Conservation (phyloP, 2,113 vertebrate species). For the Mesitornis unicolor region DNA sequence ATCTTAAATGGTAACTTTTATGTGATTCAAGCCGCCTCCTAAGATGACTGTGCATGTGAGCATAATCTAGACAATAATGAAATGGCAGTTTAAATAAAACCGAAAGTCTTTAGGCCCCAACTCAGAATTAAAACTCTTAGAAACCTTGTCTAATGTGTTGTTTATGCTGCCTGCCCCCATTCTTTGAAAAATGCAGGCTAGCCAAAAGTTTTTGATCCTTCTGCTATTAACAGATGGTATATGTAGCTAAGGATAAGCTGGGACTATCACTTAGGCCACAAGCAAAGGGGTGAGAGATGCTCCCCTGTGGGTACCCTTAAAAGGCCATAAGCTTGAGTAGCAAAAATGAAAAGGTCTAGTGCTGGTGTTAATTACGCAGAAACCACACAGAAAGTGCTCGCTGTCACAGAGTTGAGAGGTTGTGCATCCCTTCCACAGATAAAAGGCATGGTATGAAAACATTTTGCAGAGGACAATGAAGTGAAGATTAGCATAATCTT, state of each 20-base stretch:
- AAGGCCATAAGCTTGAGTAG: conserved; percentile 99
- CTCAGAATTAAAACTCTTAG: conserved; percentile 51
- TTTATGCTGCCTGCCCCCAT: conserved; percentile 66
- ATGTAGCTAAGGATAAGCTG: conserved; percentile 85
- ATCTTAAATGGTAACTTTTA: neutral
- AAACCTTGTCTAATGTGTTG: conserved; percentile 48
- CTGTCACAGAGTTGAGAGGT: conserved; percentile 98
- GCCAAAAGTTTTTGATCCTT: conserved; percentile 88
- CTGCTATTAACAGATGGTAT: conserved; percentile 94
- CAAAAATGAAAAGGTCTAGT: conserved; percentile 96
- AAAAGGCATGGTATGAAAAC: conserved; percentile 99
- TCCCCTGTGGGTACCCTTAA: conserved; percentile 96
- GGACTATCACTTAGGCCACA: conserved; percentile 82
- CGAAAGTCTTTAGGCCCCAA: neutral
- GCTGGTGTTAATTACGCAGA: conserved; percentile 99
- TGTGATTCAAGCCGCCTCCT: neutral
- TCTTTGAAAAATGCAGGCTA: conserved; percentile 76
- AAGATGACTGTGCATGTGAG: neutral
- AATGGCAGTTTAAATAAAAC: conserved; percentile 24
- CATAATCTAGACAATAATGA: conserved; percentile 16
- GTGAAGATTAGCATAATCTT: conserved; percentile 99
- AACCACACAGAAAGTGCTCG: conserved; percentile 99
- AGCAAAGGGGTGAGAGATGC: conserved; percentile 88
- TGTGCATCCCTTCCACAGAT: conserved; percentile 98
- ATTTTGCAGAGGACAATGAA: conserved; percentile 97